A percentile compares a stretch with the other conserved stretches of the same genome.
phyloP scores from a whole-genome alignment of 2,797 vertebrate genomes.

The Periophthalmus magnuspinnatus region DNA sequence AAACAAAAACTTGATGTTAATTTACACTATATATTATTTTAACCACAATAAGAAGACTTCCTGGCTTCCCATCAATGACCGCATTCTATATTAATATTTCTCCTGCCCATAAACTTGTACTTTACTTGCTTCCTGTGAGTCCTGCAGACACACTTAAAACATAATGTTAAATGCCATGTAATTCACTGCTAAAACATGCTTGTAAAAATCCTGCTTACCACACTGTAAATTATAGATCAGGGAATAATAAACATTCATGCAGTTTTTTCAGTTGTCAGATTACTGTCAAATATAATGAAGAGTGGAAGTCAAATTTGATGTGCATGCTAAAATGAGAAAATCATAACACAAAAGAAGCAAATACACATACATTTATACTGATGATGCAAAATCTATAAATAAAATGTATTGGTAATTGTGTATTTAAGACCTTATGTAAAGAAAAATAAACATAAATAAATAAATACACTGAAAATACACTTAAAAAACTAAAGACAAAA shows the following conservation, averaged over 20 bases:
- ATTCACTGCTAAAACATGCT: neutral
- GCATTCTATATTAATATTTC: neutral
- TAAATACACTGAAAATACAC: no score
- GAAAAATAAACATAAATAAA: no score
- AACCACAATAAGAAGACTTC: neutral
- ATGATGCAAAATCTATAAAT: no score
- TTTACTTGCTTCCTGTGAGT: neutral
- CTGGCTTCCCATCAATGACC: neutral
- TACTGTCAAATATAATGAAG: neutral
- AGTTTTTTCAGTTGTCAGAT: neutral
- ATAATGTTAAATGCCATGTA: no score
- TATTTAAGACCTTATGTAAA: neutral
- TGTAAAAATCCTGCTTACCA: neutral
- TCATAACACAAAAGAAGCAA: neutral
- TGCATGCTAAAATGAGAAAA: neutral
- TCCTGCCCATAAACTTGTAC: neutral
- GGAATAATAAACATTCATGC: neutral
- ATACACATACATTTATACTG: neutral
- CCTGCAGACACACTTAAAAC: conserved; percentile 2
- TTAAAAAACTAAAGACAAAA: no score
- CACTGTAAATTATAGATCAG: neutral
- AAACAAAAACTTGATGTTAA: no score
- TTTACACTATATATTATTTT: neutral
- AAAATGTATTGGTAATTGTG: no score
- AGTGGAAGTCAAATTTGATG: neutral